Percentiles rank a stretch among this genome's conserved stretches.
Evolutionary conservation across 2,888 invertebrate genomes (phyloP).

Genomic region (Ectemnius cavifrons): DNA sequence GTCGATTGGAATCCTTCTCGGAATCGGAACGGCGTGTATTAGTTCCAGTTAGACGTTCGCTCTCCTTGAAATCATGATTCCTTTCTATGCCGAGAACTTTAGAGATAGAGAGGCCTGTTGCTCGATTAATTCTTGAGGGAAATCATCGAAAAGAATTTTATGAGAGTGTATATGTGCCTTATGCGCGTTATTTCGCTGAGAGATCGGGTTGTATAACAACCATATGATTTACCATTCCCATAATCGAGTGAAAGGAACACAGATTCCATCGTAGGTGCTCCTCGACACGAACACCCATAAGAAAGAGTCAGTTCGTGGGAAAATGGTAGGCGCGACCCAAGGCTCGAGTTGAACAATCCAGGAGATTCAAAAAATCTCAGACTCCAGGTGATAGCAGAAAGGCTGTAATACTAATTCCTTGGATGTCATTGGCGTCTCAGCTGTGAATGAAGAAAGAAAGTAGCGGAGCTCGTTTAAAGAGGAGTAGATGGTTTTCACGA

Average conservation of each 20-base stretch:
- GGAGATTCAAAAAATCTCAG: neutral
- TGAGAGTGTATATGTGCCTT: no score
- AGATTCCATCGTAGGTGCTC: neutral
- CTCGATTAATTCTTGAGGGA: no score
- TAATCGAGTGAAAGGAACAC: slow-evolving; percentile 14
- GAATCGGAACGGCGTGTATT: slow-evolving; percentile 30
- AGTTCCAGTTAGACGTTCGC: slow-evolving; percentile 21
- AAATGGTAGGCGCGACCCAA: neutral
- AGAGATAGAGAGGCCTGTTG: no score
- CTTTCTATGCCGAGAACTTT: no score
- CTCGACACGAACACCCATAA: neutral
- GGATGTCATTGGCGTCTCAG: no score
- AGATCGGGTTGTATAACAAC: no score
- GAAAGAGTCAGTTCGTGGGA: neutral
- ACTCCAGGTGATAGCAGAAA: no score
- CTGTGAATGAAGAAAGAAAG: no score
- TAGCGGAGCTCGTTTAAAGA: no score
- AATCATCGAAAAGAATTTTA: no score
- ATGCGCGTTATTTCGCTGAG: no score
- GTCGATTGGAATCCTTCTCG: slow-evolving; percentile 29
- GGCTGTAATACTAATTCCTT: no score
- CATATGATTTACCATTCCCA: slow-evolving; percentile 5
- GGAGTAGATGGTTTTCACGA: slow-evolving; percentile 2
- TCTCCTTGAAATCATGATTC: slow-evolving; percentile 5
- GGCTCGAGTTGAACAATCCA: neutral